A percentile compares a stretch with the other conserved stretches of the same genome.
phyloP scores from a whole-genome alignment of 1,140 invertebrate genomes.

The Hyles euphorbiae region DNA sequence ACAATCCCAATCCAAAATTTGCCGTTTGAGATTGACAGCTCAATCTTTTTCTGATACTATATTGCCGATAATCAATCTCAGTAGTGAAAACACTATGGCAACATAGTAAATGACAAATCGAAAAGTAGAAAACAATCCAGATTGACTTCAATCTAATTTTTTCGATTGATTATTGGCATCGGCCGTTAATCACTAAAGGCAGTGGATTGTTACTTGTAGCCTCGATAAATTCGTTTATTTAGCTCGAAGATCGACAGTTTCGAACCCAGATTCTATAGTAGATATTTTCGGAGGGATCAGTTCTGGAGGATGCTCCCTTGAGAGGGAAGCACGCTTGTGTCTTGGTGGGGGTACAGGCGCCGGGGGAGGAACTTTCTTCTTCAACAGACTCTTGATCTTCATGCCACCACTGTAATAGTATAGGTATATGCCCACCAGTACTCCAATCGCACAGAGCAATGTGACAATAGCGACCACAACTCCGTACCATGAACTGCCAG shows the following conservation, averaged over 20 bases:
- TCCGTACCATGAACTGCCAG: constrained; percentile 56
- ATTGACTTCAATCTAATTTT: too few species aligned
- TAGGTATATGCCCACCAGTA: constrained; percentile 61
- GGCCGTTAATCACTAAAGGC: constrained; percentile 41
- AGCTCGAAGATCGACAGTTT: constrained; percentile 61
- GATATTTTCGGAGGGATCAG: constrained; percentile 50
- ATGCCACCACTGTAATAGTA: constrained; percentile 72
- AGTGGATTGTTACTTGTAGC: constrained; percentile 30
- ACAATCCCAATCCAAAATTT: too few species aligned
- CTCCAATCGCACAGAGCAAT: constrained; percentile 50
- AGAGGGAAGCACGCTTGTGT: constrained; percentile 54
- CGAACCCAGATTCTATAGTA: constrained; percentile 56
- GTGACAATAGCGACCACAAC: constrained; percentile 52
- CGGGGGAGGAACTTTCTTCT: constrained; percentile 43
- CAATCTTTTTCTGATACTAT: too few species aligned
- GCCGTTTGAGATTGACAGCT: too few species aligned
- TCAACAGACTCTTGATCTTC: constrained; percentile 65
- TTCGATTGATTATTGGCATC: too few species aligned
- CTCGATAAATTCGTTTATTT: constrained; percentile 35
- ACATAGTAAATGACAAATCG: too few species aligned
- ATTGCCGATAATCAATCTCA: too few species aligned
- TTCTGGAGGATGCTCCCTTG: constrained; percentile 51
- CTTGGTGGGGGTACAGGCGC: constrained; percentile 57
- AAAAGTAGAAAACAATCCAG: too few species aligned
- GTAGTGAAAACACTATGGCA: too few species aligned